Evolutionary conservation across 2,888 invertebrate species (phyloP).

Genomic region (Calameuta filiformis): DNA sequence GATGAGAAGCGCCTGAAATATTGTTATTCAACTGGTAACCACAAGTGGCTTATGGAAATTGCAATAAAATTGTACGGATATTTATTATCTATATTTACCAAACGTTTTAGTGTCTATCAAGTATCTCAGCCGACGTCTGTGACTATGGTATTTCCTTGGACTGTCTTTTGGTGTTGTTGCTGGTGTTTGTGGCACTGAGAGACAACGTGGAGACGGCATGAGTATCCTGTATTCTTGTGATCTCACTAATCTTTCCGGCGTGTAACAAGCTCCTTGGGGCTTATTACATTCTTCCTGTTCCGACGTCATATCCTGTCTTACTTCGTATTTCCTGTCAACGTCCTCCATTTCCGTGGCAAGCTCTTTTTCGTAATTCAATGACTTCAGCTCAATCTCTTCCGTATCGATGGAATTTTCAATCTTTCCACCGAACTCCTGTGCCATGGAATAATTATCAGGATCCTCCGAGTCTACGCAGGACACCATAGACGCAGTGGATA

Average conservation of each 20-base stretch:
- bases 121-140: constrained; percentile 28
- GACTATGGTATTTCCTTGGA: constrained; percentile 14
- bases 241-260: constrained; percentile 56
- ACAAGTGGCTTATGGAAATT: not conserved
- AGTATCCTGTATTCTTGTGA: constrained; percentile 54
- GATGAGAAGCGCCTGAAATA: constrained; percentile 32
- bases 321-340: constrained; percentile 32
- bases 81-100: constrained; percentile 17
- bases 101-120: constrained; percentile 30
- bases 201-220: constrained; percentile 42
- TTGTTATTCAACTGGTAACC: not conserved
- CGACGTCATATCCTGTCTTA: constrained; percentile 24
- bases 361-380: constrained; percentile 26
- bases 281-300: not conserved
- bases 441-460: constrained; percentile 30
- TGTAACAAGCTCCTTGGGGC: constrained; percentile 45
- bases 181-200: constrained; percentile 21
- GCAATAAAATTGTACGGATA: not conserved
- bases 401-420: constrained; percentile 21
- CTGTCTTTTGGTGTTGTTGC: constrained; percentile 16
- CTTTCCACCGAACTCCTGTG: constrained; percentile 27
- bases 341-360: constrained; percentile 35
- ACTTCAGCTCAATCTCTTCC: constrained; percentile 40
- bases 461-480: constrained; percentile 43
- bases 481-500: constrained; percentile 40